These are phyloP conservation scores for Xanthorhoe designata DNA, from an alignment of 2,888 invertebrate genomes.

Conservation along the genomic window DNA sequence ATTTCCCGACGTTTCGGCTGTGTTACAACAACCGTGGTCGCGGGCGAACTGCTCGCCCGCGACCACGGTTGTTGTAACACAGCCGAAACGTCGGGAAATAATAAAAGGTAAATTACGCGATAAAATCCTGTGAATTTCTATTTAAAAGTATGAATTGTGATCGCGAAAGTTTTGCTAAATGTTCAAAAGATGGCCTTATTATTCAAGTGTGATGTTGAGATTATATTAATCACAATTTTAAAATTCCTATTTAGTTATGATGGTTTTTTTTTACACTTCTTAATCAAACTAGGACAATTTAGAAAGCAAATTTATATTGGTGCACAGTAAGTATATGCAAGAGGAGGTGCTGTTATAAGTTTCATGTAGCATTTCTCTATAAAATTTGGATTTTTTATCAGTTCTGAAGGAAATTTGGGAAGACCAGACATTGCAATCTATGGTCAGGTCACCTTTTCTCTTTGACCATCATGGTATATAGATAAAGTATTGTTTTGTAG, in stretches of 20 bases:
- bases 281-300: not conserved
- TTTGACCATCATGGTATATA: not conserved
- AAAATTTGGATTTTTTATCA: not conserved
- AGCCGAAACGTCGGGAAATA: no score
- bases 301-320: not conserved
- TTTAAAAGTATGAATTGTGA: not conserved
- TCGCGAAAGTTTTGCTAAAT: not conserved
- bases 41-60: no score
- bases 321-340: not conserved
- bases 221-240: not conserved
- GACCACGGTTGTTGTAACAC: no score
- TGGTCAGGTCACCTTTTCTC: not conserved
- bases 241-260: not conserved
- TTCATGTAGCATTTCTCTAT: not conserved
- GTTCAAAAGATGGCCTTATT: not conserved
- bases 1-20: no score
- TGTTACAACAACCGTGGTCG: no score
- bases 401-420: not conserved
- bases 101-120: no score
- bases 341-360: not conserved
- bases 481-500: conserved; percentile 12
- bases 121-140: not conserved
- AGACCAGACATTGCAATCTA: not conserved
- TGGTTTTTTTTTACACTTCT: not conserved
- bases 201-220: not conserved